A percentile compares a stretch with the other conserved stretches of the same genome.
phyloP scores from a whole-genome alignment of 64 coral and sea anemone genomes.

The Pocillopora damicornis region DNA sequence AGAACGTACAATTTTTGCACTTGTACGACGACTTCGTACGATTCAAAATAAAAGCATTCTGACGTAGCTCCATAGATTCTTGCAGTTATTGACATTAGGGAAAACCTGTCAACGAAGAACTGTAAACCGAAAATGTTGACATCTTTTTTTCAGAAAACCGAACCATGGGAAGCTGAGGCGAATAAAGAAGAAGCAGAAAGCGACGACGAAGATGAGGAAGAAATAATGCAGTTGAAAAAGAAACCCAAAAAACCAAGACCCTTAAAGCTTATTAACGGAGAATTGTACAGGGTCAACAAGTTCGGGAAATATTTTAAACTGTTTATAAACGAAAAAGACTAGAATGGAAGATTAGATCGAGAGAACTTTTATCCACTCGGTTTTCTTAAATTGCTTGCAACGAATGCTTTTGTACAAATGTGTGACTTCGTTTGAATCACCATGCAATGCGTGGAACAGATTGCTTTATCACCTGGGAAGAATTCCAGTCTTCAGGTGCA shows the following conservation, averaged over 20 bases:
- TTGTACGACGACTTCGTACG: no score
- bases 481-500: no score
- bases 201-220: constrained; percentile 54
- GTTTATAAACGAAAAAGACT: constrained; percentile 72
- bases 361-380: background rate
- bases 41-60: no score
- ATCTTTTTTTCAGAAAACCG: constrained; percentile 75
- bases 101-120: background rate
- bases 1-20: no score
- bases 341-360: background rate
- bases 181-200: constrained; percentile 23
- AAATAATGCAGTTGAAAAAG: background rate
- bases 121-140: background rate
- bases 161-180: constrained; percentile 82
- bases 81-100: no score
- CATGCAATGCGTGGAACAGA: no score
- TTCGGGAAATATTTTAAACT: constrained; percentile 89
- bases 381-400: no score
- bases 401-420: no score
- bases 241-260: constrained; percentile 55
- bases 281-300: constrained; percentile 83
- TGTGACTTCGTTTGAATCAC: no score
- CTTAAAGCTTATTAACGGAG: constrained; percentile 66
- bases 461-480: no score
- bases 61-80: no score